Conservation (phyloP, 2,888 invertebrate genomes). For the Diabrotica balteata region DNA sequence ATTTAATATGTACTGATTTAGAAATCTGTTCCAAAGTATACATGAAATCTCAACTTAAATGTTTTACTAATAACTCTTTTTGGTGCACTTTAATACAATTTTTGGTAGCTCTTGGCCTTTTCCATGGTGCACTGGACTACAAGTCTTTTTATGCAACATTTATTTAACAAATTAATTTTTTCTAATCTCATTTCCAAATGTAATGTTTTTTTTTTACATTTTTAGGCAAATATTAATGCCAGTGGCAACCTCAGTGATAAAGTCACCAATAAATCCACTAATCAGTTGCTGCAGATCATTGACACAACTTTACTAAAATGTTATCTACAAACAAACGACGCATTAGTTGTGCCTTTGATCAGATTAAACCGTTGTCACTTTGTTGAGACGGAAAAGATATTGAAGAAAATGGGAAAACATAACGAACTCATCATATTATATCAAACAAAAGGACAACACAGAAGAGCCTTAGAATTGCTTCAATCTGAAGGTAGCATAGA, state of each 20-base stretch:
- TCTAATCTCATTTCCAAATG: no score
- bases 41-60: no score
- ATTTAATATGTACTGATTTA: no score
- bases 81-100: no score
- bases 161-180: no score
- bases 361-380: slow-evolving; percentile 92
- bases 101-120: no score
- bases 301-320: slow-evolving; percentile 97
- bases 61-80: no score
- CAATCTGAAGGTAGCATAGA: slow-evolving; percentile 83
- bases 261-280: slow-evolving; percentile 63
- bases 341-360: slow-evolving; percentile 88
- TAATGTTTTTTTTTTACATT: background rate
- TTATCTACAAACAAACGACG: slow-evolving; percentile 96
- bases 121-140: no score
- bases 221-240: slow-evolving; percentile 51
- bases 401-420: slow-evolving; percentile 86
- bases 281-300: slow-evolving; percentile 85
- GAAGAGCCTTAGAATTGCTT: slow-evolving; percentile 88
- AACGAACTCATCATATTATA: slow-evolving; percentile 95
- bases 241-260: slow-evolving; percentile 58
- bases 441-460: slow-evolving; percentile 91
- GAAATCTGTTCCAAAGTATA: no score
- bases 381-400: slow-evolving; percentile 89
- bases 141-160: no score